Evolutionary conservation across 53 echinoderm and acorn worm species (phyloP), one percentile per base, ranked within the genome.

Genomic region (Apostichopus leukothele): DNA sequence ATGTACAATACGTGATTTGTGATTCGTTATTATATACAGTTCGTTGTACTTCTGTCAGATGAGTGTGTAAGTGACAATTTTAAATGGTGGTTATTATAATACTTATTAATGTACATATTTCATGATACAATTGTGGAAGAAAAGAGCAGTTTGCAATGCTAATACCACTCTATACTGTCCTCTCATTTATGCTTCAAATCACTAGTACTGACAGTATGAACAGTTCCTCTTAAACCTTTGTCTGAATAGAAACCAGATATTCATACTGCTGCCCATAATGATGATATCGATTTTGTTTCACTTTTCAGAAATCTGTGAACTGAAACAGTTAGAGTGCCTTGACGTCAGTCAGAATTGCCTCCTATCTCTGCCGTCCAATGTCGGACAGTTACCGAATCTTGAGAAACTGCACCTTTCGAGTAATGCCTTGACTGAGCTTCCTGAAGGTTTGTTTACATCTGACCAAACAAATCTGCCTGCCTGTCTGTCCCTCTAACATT

Each of bases 311-410:
- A 75, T 87, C 0, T 74, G 75, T 51, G 74, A 87, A 6, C 23
- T 87, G 88, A 53, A 87, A 59, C 75, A 75, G 16, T 18, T 87
- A 53, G 18, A 75, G 51, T 75, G 74, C 52, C 59, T 87, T 9
- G 88, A 87, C 54, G 76, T 53, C 74, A 87, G 88, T 73, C 88
- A 87, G 55, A 87, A 87, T 10, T 75, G 75, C 21, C 75, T 87
- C n/a, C 5, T 54, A 18, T 51, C 74, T 87, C 53, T 87, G 4
- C 88, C 88, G 4, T 14, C 88, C 12, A 75, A 51, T 12, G 75
- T 87, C 54, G 75, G 74, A 52, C 51, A 87, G 53, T 57, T 87
- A 21, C 75, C 88, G 21, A 53, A 21, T 25, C 75, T 87, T 54
- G 53, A 87, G 75, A 87, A 75, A 18, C 54, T 87, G 9, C 51